phyloP scores from a whole-genome alignment of 2,113 vertebrate genomes.

The Poeciliopsis turrubarensis region DNA sequence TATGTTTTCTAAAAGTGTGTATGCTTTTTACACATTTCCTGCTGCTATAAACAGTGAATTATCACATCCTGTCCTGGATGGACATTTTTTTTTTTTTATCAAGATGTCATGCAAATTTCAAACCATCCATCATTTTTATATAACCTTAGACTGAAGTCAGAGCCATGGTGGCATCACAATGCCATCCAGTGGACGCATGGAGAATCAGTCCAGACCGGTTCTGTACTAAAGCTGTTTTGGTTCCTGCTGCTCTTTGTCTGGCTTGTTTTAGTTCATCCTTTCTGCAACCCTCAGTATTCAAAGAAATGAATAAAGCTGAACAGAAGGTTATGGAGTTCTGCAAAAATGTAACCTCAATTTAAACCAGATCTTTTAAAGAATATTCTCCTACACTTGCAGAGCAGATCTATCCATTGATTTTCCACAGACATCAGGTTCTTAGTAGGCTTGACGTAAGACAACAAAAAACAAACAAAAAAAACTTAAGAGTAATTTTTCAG shows the following conservation, averaged over 20 bases:
- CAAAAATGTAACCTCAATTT: not conserved
- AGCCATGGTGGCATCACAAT: constrained; percentile 50
- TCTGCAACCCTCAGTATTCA: not conserved
- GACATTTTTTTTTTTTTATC: constrained; percentile 58
- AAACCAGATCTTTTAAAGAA: not conserved
- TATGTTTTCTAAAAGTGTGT: constrained; percentile 1
- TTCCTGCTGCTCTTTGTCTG: not conserved
- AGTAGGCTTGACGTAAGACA: too few relatives aligned
- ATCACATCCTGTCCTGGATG: constrained; percentile 42
- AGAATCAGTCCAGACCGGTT: constrained; percentile 6
- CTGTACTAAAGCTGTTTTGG: not conserved
- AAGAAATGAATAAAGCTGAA: not conserved
- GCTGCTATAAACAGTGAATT: constrained; percentile 12
- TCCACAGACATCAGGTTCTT: too few relatives aligned
- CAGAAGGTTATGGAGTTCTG: not conserved
- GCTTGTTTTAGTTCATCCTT: not conserved
- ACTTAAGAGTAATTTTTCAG: too few relatives aligned
- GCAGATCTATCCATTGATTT: not conserved
- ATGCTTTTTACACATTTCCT: constrained; percentile 31
- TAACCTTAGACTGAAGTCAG: constrained; percentile 42
- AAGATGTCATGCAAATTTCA: constrained; percentile 69
- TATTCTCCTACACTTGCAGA: not conserved
- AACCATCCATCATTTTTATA: constrained; percentile 72
- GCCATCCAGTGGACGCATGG: constrained; percentile 60
- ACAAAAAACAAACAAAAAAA: too few relatives aligned